Evolutionary conservation across 2,113 vertebrate species (phyloP), one percentile per base, ranked within the genome.

Genomic region (Otocyon megalotis): DNA sequence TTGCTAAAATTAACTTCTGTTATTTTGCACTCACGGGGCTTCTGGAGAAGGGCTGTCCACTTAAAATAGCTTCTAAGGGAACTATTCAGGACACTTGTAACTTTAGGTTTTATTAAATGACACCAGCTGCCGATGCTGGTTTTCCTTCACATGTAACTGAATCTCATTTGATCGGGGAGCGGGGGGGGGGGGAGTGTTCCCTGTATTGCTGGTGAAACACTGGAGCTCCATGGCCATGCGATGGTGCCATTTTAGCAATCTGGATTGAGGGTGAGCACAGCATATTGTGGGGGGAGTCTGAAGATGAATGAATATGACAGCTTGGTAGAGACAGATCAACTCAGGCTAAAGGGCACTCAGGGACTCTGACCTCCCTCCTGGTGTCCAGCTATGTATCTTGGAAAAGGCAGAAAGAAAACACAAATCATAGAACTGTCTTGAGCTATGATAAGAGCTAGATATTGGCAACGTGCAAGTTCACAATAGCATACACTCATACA

Each of bases 1-100:
- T 97, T 97, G 96, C 97, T 97, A 97, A 97, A 97, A 97, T 97
- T 97, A 96, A 94, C 90, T 97, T 97, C 96, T 94, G 87, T 97
- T 98, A 94, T 94, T 97, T 87, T 80, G 76, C 60, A 95, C 97
- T 98, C 97, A 35, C 1, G 14, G 90, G 95, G 96, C 80, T 88
- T 93, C 95, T 50, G 88, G 87, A 63, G 94, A 97, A 96, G 62
- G 74, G 87, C 87, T 95, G 87, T 92, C 96, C 94, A 97, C 95
- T 95, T 97, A 93, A 96, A 97, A 97, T 92, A 96, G 95, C 97
- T 97, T 98, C 97, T 98, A 74, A 94, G 97, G 97, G 96, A 93
- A 97, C 96, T 96, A 92, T 97, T 96, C 90, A 84, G 96, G 95
- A 96, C 96, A 88, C 97, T 93, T 88, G 92, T 97, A 96, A 96